These are phyloP conservation scores for Celastrina argiolus DNA, from an alignment of 2,888 invertebrate species.

Conservation along the genomic window DNA sequence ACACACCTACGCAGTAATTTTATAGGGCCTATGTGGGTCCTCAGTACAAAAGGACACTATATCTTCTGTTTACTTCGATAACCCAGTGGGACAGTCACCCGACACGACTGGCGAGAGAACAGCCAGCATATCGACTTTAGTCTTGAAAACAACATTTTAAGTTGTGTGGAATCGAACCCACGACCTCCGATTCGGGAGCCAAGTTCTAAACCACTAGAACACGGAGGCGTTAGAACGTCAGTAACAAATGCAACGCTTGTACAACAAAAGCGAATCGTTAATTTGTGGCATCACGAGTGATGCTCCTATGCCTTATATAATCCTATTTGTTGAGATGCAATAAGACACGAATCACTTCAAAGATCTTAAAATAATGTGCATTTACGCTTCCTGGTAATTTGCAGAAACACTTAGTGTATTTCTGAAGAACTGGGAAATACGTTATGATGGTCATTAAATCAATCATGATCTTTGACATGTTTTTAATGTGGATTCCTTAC, in stretches of 20 bases:
- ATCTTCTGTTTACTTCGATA: too few species aligned
- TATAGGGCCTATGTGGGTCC: too few species aligned
- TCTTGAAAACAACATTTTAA: too few species aligned
- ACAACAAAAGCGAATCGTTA: constrained; percentile 25
- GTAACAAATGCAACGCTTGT: neutral
- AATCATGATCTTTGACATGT: neutral
- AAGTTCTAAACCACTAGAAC: too few species aligned
- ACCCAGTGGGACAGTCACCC: too few species aligned
- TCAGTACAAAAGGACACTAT: too few species aligned
- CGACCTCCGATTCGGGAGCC: too few species aligned
- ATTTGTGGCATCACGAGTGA: constrained; percentile 19
- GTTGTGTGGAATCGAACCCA: too few species aligned
- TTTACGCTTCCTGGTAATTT: constrained; percentile 8
- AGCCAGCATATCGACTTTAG: too few species aligned
- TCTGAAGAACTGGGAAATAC: constrained; percentile 1
- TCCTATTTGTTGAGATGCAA: constrained; percentile 12
- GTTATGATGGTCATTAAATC: neutral
- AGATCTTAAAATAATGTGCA: neutral
- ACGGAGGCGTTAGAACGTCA: too few species aligned
- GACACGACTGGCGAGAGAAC: too few species aligned
- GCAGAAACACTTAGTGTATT: neutral
- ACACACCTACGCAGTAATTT: too few species aligned
- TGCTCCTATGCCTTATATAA: constrained; percentile 12
- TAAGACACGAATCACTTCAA: constrained; percentile 4
- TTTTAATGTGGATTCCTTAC: neutral